Evolutionary conservation across 2,113 vertebrate species (phyloP).

Genomic region (Dissostichus mawsoni): DNA sequence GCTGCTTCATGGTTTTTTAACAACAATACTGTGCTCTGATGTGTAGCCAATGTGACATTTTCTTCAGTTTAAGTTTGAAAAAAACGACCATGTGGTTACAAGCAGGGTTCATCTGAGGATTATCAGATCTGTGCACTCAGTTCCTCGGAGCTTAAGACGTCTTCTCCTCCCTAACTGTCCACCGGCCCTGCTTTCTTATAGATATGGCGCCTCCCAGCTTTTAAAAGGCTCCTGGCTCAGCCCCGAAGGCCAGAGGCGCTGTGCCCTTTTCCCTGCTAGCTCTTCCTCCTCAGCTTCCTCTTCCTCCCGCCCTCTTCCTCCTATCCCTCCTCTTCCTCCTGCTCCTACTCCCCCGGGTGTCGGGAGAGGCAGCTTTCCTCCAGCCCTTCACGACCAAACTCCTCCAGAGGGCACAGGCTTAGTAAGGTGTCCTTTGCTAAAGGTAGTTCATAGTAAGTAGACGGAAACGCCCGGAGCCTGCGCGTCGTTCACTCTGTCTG

Average conservation of each 20-base stretch:
- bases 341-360: conserved; percentile 67
- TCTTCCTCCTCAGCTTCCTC: conserved; percentile 70
- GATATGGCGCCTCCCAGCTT: conserved; percentile 72
- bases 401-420: conserved; percentile 81
- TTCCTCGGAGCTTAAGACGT: conserved; percentile 47
- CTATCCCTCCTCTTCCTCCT: conserved; percentile 49
- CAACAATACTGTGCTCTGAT: conserved; percentile 19
- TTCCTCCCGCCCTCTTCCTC: conserved; percentile 61
- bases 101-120: conserved; percentile 36
- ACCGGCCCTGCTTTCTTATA: conserved; percentile 78
- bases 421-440: conserved; percentile 81
- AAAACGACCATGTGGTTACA: not conserved
- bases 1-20: conserved; percentile 30
- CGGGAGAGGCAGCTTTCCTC: conserved; percentile 77
- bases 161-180: conserved; percentile 58
- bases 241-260: conserved; percentile 72
- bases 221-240: conserved; percentile 73
- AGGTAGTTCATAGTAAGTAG: conserved; percentile 87
- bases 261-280: conserved; percentile 76
- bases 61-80: conserved; percentile 12
- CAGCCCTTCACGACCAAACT: conserved; percentile 74
- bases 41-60: conserved; percentile 24
- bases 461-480: conserved; percentile 49
- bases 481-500: conserved; percentile 51
- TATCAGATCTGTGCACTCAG: conserved; percentile 53